Conservation (phyloP, 2,797 vertebrate genomes). For the Myotis myotis region DNA sequence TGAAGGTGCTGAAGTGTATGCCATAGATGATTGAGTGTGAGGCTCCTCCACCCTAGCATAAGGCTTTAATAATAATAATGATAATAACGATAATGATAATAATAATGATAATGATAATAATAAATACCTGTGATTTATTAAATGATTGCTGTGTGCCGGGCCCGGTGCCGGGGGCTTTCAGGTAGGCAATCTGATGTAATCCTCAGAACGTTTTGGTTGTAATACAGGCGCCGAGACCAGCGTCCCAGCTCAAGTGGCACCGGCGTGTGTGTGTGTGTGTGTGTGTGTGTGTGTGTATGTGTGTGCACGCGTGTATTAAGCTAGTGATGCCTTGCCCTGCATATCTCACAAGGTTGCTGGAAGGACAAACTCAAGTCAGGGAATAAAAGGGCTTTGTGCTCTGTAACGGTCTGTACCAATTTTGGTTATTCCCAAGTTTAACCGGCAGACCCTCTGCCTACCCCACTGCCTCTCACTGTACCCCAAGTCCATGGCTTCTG, state of each 20-base stretch:
- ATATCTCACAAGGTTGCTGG: not conserved
- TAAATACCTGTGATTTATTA: not conserved
- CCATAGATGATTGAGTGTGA: not conserved
- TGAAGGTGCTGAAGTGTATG: rapidly evolving
- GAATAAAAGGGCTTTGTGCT: not conserved
- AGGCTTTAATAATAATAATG: too few species aligned
- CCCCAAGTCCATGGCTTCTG: not conserved
- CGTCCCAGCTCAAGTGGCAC: rapidly evolving
- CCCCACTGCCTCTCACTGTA: rapidly evolving
- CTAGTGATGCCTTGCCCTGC: not conserved
- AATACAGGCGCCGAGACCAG: rapidly evolving
- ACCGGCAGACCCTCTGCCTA: not conserved
- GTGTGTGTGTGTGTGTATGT: too few species aligned
- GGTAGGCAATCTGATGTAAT: not conserved
- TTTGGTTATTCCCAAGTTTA: not conserved
- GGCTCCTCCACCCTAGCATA: too few species aligned
- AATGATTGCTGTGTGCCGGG: not conserved
- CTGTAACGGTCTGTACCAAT: rapidly evolving
- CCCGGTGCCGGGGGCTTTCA: not conserved
- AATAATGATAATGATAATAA: too few species aligned
- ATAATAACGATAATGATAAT: too few species aligned
- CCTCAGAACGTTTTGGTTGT: not conserved
- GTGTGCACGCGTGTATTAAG: not conserved
- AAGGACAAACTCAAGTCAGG: not conserved
- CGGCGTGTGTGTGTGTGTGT: too few species aligned